Evolutionary conservation across 2,888 invertebrate genomes (phyloP).

Genomic region (Cremastinae sp.): DNA sequence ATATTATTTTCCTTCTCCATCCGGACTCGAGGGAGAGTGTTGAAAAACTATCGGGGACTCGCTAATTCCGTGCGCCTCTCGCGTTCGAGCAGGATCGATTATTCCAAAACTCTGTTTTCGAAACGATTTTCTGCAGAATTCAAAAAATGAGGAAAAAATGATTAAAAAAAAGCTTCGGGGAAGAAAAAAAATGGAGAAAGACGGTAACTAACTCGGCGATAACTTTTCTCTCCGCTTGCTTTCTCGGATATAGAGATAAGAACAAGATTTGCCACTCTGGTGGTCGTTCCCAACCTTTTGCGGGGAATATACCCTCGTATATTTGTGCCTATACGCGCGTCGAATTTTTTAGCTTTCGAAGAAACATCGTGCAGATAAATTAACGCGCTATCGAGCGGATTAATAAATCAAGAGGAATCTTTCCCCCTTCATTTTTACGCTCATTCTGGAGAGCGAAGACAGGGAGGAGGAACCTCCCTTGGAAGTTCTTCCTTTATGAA

Average conservation of each 20-base stretch:
- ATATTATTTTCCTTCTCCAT: too few species aligned
- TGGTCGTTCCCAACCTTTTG: constrained; percentile 40
- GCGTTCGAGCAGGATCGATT: too few species aligned
- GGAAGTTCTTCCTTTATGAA: constrained; percentile 30
- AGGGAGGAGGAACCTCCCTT: constrained; percentile 46
- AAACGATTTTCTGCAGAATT: not conserved
- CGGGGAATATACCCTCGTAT: constrained; percentile 6
- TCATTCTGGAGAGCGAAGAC: constrained; percentile 21
- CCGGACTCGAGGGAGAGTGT: constrained; percentile 26
- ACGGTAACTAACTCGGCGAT: constrained; percentile 11
- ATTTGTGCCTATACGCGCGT: not conserved
- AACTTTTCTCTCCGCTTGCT: constrained; percentile 31
- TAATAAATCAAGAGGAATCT: constrained; percentile 51
- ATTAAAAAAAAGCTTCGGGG: not conserved
- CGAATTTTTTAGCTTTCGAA: constrained; percentile 25
- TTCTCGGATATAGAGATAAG: constrained; percentile 18
- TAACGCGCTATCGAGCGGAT: constrained; percentile 51
- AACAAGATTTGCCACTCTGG: constrained; percentile 55
- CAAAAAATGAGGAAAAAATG: too few species aligned
- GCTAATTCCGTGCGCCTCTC: too few species aligned
- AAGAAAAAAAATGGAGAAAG: not conserved
- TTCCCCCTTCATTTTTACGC: constrained; percentile 4
- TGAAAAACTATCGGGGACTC: constrained; percentile 10
- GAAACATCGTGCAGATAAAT: constrained; percentile 52
- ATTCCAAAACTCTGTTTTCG: not conserved